These are phyloP conservation scores for Onychomys arenicola DNA, from an alignment of 2,797 vertebrate genomes.

Conservation along the genomic window DNA sequence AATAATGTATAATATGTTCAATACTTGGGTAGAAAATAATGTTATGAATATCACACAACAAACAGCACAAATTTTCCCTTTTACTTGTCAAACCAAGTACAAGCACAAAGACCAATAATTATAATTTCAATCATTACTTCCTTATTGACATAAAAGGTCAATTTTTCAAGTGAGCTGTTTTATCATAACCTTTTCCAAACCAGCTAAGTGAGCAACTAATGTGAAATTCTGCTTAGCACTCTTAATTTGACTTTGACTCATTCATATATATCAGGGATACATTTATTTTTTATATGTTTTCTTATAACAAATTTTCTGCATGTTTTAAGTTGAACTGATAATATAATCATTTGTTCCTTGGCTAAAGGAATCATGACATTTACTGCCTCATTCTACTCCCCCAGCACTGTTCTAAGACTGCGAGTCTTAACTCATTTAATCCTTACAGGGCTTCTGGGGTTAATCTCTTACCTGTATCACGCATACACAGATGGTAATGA, in stretches of 20 bases:
- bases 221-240: background rate
- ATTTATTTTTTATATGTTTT: background rate
- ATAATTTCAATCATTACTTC: background rate
- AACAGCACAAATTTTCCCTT: background rate
- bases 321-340: conserved; percentile 22
- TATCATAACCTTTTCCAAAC: background rate
- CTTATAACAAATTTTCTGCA: conserved; percentile 16
- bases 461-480: conserved; percentile 84
- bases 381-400: background rate
- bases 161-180: background rate
- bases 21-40: conserved; percentile 23
- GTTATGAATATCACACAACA: background rate
- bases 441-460: background rate
- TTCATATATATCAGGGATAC: background rate
- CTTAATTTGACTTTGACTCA: conserved; percentile 38
- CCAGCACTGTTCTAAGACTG: background rate
- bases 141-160: conserved; percentile 22
- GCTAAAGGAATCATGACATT: background rate
- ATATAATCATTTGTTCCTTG: conserved; percentile 52
- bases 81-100: conserved; percentile 30
- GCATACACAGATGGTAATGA: conserved; percentile 83
- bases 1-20: background rate
- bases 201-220: background rate
- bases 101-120: background rate
- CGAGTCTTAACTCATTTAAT: conserved; percentile 19